Percentiles rank a stretch among this genome's conserved stretches.
phyloP scores from a whole-genome alignment of 1,140 invertebrate species.

The Musca domestica region DNA sequence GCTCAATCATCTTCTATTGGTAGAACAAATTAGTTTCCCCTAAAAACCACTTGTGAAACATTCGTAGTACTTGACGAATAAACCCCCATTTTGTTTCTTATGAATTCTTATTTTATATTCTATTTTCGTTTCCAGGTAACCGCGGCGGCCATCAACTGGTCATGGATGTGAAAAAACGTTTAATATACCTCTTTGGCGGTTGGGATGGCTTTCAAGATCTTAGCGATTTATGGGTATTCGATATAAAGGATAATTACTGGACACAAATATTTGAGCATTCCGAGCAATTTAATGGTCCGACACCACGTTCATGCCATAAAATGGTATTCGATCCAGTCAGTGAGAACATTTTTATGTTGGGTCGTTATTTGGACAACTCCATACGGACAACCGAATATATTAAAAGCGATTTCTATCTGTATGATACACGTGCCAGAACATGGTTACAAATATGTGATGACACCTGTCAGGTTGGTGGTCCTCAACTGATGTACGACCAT shows the following conservation, averaged over 20 bases:
- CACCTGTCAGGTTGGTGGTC: slow-evolving; percentile 72
- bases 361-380: slow-evolving; percentile 76
- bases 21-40: no score
- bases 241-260: slow-evolving; percentile 73
- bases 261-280: slow-evolving; percentile 62
- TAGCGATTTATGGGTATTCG: slow-evolving; percentile 81
- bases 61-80: no score
- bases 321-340: slow-evolving; percentile 84
- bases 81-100: no score
- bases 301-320: slow-evolving; percentile 86
- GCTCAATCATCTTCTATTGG: no score
- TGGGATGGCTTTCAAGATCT: slow-evolving; percentile 86
- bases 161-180: slow-evolving; percentile 71
- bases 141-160: slow-evolving; percentile 89
- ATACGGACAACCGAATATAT: slow-evolving; percentile 63
- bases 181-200: slow-evolving; percentile 86
- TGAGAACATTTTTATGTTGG: slow-evolving; percentile 80
- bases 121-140: slow-evolving; percentile 59
- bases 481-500: slow-evolving; percentile 86
- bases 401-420: slow-evolving; percentile 81
- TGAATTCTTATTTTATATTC: slow-evolving; percentile 32
- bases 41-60: no score
- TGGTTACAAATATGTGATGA: slow-evolving; percentile 78
- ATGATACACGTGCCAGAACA: slow-evolving; percentile 66
- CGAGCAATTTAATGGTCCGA: slow-evolving; percentile 69